Evolutionary conservation across 2,113 vertebrate genomes (phyloP).

Genomic region (Struthio camelus): DNA sequence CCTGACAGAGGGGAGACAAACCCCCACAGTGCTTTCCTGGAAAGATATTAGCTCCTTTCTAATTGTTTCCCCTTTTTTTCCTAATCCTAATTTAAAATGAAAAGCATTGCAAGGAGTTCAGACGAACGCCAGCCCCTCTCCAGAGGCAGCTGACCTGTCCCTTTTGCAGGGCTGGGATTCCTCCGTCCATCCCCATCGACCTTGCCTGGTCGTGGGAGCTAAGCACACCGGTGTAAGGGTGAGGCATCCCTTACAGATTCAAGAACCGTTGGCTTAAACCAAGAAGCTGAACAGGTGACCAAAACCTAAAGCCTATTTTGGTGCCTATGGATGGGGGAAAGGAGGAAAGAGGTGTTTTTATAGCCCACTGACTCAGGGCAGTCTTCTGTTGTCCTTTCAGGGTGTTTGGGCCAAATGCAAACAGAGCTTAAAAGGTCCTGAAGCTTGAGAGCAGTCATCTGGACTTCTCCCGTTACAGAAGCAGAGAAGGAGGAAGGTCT

Average conservation of each 20-base stretch:
- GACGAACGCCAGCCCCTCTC: not conserved
- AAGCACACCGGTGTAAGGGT: not conserved
- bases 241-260: not conserved
- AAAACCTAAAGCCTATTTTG: not conserved
- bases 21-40: not conserved
- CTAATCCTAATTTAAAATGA: not conserved
- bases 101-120: not conserved
- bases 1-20: not conserved
- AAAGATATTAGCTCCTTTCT: not conserved
- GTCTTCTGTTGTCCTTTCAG: not conserved
- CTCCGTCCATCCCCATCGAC: not conserved
- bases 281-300: not conserved
- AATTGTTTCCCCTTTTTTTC: not conserved
- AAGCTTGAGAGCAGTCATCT: not conserved
- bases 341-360: not conserved
- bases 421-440: not conserved
- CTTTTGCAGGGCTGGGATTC: not conserved
- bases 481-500: not conserved
- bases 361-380: not conserved
- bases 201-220: fast-evolving
- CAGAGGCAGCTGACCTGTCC: not conserved
- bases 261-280: not conserved
- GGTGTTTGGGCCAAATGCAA: not conserved
- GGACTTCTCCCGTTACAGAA: not conserved
- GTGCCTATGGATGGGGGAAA: not conserved